Evolutionary conservation across 2,888 invertebrate species (phyloP).

Genomic region (Acanthococcus lagerstroemiae): DNA sequence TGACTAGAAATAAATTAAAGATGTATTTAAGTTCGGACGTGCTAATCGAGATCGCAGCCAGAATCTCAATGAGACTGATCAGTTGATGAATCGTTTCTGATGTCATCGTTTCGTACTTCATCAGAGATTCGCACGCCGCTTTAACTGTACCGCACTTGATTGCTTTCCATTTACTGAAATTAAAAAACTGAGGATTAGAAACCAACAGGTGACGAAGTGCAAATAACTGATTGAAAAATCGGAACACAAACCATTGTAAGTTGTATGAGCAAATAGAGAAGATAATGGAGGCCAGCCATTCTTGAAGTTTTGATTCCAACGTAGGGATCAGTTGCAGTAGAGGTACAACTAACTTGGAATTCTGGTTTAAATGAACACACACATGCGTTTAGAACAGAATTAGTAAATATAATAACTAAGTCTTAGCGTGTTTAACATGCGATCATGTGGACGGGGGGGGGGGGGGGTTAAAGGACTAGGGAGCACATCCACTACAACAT

Average conservation of each 20-base stretch:
- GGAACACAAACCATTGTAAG: constrained; percentile 38
- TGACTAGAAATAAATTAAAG: constrained; percentile 43
- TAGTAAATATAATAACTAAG: not conserved
- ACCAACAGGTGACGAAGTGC: not conserved
- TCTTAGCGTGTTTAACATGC: too few species aligned
- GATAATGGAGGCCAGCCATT: constrained; percentile 42
- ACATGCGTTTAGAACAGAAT: too few species aligned
- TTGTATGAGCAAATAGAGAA: constrained; percentile 45
- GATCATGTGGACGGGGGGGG: too few species aligned
- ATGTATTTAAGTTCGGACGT: constrained; percentile 50
- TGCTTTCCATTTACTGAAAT: constrained; percentile 46
- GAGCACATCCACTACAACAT: too few species aligned
- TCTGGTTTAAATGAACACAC: too few species aligned
- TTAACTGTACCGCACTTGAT: constrained; percentile 47
- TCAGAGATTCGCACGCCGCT: constrained; percentile 44
- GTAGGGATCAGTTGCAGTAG: constrained; percentile 48
- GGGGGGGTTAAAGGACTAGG: too few species aligned
- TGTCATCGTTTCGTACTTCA: constrained; percentile 42
- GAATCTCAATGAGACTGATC: constrained; percentile 48
- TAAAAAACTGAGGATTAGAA: constrained; percentile 21
- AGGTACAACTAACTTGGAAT: constrained; percentile 46
- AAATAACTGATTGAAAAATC: not conserved
- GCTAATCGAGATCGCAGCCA: constrained; percentile 49
- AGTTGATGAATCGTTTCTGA: constrained; percentile 45
- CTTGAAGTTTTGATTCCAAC: constrained; percentile 43